phyloP scores from a whole-genome alignment of 2,797 vertebrate species.

The Myripristis jacobus region DNA sequence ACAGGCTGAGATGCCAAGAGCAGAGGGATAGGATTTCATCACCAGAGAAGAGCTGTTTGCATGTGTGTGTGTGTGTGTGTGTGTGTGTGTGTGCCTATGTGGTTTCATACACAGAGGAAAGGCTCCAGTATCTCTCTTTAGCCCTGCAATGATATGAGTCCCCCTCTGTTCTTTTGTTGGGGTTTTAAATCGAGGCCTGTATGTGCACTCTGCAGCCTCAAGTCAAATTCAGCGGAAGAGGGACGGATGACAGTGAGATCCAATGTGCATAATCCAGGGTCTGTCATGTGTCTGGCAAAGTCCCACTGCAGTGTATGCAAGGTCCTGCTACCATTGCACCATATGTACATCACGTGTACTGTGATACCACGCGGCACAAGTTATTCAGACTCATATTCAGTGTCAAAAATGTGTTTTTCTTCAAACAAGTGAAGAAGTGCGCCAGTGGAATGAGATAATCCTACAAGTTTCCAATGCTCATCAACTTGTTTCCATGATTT shows the following conservation, averaged over 20 bases:
- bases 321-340: background rate
- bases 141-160: conserved; percentile 31
- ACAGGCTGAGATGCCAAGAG: conserved; percentile 19
- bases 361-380: too few species aligned
- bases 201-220: conserved; percentile 38
- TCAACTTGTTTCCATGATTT: too few species aligned
- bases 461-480: too few species aligned
- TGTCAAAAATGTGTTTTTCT: too few species aligned
- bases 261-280: background rate
- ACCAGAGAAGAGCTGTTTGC: conserved; percentile 41
- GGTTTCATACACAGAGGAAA: conserved; percentile 45
- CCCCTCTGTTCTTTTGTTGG: conserved; percentile 32
- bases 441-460: too few species aligned
- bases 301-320: too few species aligned
- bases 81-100: conserved; percentile 34
- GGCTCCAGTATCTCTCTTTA: conserved; percentile 21
- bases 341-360: background rate
- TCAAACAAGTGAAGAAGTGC: too few species aligned
- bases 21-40: conserved; percentile 44
- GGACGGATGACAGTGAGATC: conserved; percentile 22
- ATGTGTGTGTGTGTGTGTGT: conserved; percentile 12
- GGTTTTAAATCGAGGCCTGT: conserved; percentile 53
- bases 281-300: background rate
- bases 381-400: too few species aligned
- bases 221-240: conserved; percentile 20